Evolutionary conservation across 2,888 invertebrate species (phyloP).

Genomic region (Melanostoma mellinum): DNA sequence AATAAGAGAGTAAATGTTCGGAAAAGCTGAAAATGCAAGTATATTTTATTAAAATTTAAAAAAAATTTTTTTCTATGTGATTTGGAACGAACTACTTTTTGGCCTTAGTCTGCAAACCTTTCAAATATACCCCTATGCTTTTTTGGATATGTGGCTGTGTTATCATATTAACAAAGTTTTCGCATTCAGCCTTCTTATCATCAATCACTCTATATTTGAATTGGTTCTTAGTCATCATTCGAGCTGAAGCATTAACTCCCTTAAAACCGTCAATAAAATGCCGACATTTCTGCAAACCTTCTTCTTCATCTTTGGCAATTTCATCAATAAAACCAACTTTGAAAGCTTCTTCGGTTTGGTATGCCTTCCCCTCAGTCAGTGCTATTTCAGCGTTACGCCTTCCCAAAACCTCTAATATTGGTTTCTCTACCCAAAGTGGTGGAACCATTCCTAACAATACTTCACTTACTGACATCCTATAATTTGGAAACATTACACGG

Average conservation of each 20-base stretch:
- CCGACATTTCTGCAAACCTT: conserved; percentile 85
- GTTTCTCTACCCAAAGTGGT: conserved; percentile 86
- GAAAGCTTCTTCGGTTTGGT: conserved; percentile 88
- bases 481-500: conserved; percentile 89
- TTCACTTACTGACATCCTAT: conserved; percentile 92
- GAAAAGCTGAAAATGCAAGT: no score
- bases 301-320: conserved; percentile 85
- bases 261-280: conserved; percentile 85
- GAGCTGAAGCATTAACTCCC: conserved; percentile 84
- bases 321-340: conserved; percentile 89
- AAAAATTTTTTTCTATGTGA: neutral
- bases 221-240: conserved; percentile 83
- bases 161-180: conserved; percentile 84
- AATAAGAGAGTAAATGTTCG: no score
- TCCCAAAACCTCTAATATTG: conserved; percentile 85
- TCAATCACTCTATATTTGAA: conserved; percentile 83
- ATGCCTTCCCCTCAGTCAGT: conserved; percentile 87
- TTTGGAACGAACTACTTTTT: neutral
- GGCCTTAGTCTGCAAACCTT: conserved; percentile 84
- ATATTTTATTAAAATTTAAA: no score
- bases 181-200: conserved; percentile 85
- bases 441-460: conserved; percentile 89
- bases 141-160: conserved; percentile 86
- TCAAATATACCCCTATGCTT: conserved; percentile 86
- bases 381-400: conserved; percentile 87